These are phyloP conservation scores for Fragum fragum DNA, from an alignment of 2,888 invertebrate genomes.

Conservation along the genomic window DNA sequence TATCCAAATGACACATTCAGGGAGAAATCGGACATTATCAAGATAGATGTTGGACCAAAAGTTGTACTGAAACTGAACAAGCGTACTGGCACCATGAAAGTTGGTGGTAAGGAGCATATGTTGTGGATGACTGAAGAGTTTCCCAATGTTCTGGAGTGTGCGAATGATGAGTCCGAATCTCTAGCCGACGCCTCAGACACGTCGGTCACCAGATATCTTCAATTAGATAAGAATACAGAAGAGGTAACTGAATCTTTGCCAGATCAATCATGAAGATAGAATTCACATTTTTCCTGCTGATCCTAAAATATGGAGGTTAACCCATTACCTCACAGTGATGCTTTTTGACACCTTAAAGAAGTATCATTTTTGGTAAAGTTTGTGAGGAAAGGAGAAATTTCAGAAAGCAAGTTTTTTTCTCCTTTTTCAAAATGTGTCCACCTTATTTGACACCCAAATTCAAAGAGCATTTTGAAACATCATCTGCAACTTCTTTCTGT, in stretches of 20 bases:
- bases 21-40: slow-evolving; percentile 79
- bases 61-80: slow-evolving; percentile 82
- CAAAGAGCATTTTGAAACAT: too few relatives aligned
- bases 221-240: slow-evolving; percentile 83
- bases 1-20: slow-evolving; percentile 79
- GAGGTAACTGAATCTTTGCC: slow-evolving; percentile 69
- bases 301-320: too few relatives aligned
- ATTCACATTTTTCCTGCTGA: too few relatives aligned
- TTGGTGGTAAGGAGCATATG: slow-evolving; percentile 82
- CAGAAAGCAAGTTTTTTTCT: too few relatives aligned
- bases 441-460: too few relatives aligned
- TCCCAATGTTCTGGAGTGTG: slow-evolving; percentile 80
- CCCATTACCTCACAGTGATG: too few relatives aligned
- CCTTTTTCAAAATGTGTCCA: too few relatives aligned
- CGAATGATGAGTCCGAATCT: slow-evolving; percentile 77
- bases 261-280: too few relatives aligned
- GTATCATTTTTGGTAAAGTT: too few relatives aligned
- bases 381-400: too few relatives aligned
- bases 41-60: slow-evolving; percentile 76
- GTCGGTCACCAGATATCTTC: slow-evolving; percentile 81
- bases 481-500: too few relatives aligned
- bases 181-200: slow-evolving; percentile 78
- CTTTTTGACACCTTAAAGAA: too few relatives aligned
- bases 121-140: slow-evolving; percentile 83
- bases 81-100: slow-evolving; percentile 76